These are phyloP conservation scores for Rhincodon typus DNA, from an alignment of 2,797 vertebrate genomes.

Conservation along the genomic window DNA sequence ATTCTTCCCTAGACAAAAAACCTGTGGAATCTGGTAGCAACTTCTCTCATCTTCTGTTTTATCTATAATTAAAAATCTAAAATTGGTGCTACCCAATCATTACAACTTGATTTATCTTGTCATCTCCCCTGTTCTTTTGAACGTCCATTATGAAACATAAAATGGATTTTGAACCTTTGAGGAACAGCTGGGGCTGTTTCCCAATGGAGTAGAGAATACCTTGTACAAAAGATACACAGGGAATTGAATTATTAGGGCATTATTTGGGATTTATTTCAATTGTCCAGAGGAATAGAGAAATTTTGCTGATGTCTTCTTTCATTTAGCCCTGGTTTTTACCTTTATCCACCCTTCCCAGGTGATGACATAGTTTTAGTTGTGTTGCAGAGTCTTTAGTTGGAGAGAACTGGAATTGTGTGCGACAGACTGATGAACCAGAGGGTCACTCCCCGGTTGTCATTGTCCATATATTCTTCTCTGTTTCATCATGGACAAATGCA, in stretches of 20 bases:
- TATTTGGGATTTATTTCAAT: background rate
- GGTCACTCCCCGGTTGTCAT: background rate
- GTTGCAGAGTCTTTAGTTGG: background rate
- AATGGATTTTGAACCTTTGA: background rate
- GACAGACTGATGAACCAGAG: background rate
- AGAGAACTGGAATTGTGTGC: background rate
- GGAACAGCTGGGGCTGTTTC: background rate
- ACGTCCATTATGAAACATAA: background rate
- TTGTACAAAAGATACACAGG: background rate
- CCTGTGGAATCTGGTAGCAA: background rate
- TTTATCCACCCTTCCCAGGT: background rate
- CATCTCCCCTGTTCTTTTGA: background rate
- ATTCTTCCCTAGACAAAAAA: background rate
- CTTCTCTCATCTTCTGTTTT: background rate
- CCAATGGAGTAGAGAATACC: background rate
- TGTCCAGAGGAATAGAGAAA: background rate
- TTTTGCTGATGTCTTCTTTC: background rate
- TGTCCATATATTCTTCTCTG: background rate
- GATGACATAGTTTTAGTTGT: background rate
- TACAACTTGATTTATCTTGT: background rate
- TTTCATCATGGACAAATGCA: background rate
- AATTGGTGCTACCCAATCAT: background rate
- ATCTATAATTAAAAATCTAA: background rate
- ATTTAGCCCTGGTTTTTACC: background rate
- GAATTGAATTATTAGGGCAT: background rate